These are phyloP conservation scores for Myocastor coypus DNA, from an alignment of 2,113 vertebrate species.

Conservation along the genomic window DNA sequence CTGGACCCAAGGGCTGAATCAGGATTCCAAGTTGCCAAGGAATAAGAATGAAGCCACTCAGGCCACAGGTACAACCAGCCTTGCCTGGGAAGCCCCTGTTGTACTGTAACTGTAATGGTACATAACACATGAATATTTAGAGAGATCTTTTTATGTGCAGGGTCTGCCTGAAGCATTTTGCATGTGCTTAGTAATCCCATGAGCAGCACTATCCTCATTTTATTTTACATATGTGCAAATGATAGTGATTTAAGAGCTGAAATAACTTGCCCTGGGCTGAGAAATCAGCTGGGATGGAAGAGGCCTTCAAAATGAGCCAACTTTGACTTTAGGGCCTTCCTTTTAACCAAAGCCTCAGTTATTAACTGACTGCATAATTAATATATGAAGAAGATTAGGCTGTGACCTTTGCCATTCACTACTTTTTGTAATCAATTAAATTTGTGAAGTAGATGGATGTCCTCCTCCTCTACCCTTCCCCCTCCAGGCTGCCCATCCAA, in stretches of 20 bases:
- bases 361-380: not conserved
- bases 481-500: not conserved
- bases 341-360: not conserved
- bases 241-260: not conserved
- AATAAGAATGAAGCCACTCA: not conserved
- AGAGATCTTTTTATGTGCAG: not conserved
- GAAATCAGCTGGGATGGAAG: not conserved
- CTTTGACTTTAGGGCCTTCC: not conserved
- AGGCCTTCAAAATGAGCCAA: not conserved
- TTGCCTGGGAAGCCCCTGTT: too few species aligned
- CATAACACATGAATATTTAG: not conserved
- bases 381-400: not conserved
- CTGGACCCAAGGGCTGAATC: not conserved
- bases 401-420: not conserved
- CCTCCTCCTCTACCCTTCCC: not conserved
- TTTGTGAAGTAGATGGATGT: not conserved
- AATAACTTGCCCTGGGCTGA: not conserved
- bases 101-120: not conserved
- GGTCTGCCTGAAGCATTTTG: not conserved
- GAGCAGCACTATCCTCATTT: not conserved
- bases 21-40: not conserved
- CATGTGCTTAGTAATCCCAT: not conserved
- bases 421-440: not conserved
- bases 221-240: not conserved
- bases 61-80: not conserved